Evolutionary conservation across 2,888 invertebrate species (phyloP), one percentile per base, ranked within the genome.

Genomic region (Drosophila eohydei): DNA sequence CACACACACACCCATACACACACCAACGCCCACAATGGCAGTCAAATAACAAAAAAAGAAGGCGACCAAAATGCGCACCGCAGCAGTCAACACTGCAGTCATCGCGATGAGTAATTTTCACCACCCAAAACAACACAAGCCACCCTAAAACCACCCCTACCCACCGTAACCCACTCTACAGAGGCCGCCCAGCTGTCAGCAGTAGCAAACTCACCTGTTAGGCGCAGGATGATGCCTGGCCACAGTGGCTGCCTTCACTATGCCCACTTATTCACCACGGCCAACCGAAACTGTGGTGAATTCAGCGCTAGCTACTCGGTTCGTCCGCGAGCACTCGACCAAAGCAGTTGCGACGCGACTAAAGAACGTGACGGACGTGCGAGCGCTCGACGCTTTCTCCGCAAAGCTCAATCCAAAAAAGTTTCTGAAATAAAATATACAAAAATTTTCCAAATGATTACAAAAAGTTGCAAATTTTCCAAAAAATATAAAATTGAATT

Each of bases 11-110:
- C 28, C 2, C 21, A 43, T 40, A 58, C 40, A 34, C 9, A 60
- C 43, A 43, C 28, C 2, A 5, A 44, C 34, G 44, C 32, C 3
- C 21, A 32, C 32, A 8, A 56, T 16, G 16, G 3, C 40, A 40
- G 34, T n/a, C 34, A 21, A 54, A 51, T 50, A 63, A 65, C 5
- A 48, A 71, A 55, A 40, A 55, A 65, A 63, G 11, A 51, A 14
- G 26, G 52, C 55, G 65, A 74, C 71, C 69, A 50, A 79, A 88
- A 72, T 76, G 71, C 68, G 71, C 78, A 85, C 82, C 82, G 55
- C 88, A 88, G 73, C 83, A 68, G 70, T 86, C 87, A 80, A 83
- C 89, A 83, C 75, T 86, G 87, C 84, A 86, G 81, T 83, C 86
- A 74, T 69, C 80, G 66, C 83, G 69, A 72, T 79, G 83, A 80